Conservation (phyloP, 1,140 invertebrate genomes). For the Notospermus geniculatus region DNA sequence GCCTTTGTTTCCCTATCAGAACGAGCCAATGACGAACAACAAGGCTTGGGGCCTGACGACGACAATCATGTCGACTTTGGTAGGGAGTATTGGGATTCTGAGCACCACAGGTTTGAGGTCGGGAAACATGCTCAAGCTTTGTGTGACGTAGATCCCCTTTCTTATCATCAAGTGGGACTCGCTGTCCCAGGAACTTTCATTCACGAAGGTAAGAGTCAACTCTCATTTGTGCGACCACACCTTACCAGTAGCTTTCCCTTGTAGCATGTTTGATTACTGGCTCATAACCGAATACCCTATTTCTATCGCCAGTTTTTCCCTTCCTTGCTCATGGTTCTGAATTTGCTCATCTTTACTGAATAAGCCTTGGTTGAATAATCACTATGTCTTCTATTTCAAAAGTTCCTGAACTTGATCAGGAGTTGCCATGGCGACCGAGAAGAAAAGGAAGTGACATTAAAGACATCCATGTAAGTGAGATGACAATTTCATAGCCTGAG, state of each 20-base stretch:
- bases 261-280: neutral
- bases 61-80: conserved; percentile 8
- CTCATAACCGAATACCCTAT: neutral
- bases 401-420: conserved; percentile 8
- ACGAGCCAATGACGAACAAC: no score
- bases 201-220: conserved; percentile 35
- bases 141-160: conserved; percentile 42
- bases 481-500: no score
- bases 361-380: no score
- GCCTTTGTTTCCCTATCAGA: no score
- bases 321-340: no score
- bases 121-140: conserved; percentile 37
- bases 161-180: conserved; percentile 47
- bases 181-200: conserved; percentile 49
- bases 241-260: no score
- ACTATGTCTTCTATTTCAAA: no score
- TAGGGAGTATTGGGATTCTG: conserved; percentile 46
- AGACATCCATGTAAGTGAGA: conserved; percentile 46
- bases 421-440: conserved; percentile 42
- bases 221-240: no score
- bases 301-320: no score
- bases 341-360: no score
- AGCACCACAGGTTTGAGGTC: conserved; percentile 48
- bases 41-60: no score
- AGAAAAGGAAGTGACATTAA: conserved; percentile 41